These are phyloP conservation scores for Pheosia tremula DNA, from an alignment of 2,888 invertebrate species.

Conservation along the genomic window DNA sequence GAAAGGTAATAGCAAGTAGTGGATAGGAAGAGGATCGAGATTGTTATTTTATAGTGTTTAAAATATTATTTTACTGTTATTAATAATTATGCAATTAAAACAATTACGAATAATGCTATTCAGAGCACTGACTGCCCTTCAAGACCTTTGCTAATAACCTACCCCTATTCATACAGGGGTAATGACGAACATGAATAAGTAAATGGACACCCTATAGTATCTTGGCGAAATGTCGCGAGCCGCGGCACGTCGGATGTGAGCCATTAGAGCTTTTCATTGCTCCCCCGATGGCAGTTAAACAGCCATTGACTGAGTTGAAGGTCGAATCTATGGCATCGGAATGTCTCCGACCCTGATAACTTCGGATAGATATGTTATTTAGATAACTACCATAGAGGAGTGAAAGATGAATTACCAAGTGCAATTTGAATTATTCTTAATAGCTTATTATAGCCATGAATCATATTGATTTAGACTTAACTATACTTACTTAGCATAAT, in stretches of 20 bases:
- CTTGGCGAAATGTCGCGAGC: background rate
- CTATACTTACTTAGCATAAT: too few species aligned
- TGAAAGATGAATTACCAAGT: background rate
- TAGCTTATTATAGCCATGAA: too few species aligned
- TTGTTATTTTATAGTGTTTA: too few species aligned
- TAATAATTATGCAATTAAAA: too few species aligned
- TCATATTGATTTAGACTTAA: too few species aligned
- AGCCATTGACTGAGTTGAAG: conserved; percentile 24
- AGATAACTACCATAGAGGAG: background rate
- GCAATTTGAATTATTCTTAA: background rate
- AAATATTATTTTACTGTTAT: too few species aligned
- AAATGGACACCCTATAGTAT: background rate
- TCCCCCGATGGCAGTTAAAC: conserved; percentile 19
- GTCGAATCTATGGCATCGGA: conserved; percentile 15
- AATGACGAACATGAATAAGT: conserved; percentile 14
- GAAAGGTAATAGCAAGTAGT: too few species aligned
- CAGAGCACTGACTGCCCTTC: background rate
- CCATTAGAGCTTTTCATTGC: conserved; percentile 37
- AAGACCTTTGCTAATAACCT: background rate
- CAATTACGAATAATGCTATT: too few species aligned
- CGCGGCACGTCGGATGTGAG: conserved; percentile 26
- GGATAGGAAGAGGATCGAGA: too few species aligned
- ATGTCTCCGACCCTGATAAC: conserved; percentile 8
- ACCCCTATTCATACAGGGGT: background rate
- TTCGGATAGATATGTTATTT: conserved; percentile 6